Conservation (phyloP, 2,888 invertebrate species). For the Cancer borealis region DNA sequence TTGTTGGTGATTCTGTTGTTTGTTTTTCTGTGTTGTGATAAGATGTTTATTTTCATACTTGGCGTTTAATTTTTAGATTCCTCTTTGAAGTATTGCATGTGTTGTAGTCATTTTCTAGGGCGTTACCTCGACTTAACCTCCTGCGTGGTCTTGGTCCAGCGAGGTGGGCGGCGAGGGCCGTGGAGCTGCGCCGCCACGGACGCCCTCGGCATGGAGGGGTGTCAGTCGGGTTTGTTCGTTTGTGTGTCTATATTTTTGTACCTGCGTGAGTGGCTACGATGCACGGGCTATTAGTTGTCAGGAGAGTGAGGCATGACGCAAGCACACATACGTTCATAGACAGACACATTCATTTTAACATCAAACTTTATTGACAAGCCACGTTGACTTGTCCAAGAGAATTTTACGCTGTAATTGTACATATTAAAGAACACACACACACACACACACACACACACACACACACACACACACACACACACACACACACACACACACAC, state of each 20-base stretch:
- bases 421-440: background rate
- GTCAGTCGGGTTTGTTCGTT: conserved; percentile 40
- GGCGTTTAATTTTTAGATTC: background rate
- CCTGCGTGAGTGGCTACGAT: conserved; percentile 31
- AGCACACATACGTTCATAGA: background rate
- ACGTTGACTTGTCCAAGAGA: background rate
- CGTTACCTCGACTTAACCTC: background rate
- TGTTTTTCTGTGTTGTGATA: background rate
- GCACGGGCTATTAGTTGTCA: background rate
- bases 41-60: background rate
- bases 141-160: background rate
- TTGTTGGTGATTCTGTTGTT: conserved; percentile 16
- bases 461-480: background rate
- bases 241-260: conserved; percentile 36
- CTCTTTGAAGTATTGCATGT: background rate
- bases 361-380: background rate
- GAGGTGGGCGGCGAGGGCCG: conserved; percentile 2
- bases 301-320: conserved; percentile 60
- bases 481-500: background rate
- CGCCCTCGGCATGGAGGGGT: conserved; percentile 40
- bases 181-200: conserved; percentile 4
- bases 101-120: background rate
- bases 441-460: background rate
- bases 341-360: background rate
- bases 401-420: background rate